A percentile compares a stretch with the other conserved stretches of the same genome.
These are phyloP conservation scores for Helicolenus hilgendorfi DNA, from an alignment of 2,797 vertebrate genomes.

Conservation along the genomic window DNA sequence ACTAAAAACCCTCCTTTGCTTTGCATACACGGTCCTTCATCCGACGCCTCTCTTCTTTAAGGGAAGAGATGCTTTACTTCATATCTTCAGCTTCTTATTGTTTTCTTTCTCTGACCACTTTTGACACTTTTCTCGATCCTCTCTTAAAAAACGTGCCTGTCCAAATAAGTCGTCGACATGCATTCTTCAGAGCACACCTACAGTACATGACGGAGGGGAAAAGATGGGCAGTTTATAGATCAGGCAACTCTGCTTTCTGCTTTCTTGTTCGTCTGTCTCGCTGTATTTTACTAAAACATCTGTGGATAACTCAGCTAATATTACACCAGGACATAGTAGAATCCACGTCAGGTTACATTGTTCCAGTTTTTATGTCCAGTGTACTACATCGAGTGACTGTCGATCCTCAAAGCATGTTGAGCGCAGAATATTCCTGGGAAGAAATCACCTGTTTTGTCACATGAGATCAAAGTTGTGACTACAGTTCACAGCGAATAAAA, in stretches of 20 bases:
- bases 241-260: conserved; percentile 27
- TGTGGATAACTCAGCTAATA: not conserved
- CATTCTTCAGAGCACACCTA: conserved; percentile 3
- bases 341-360: not conserved
- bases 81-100: not conserved
- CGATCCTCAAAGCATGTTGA: conserved; percentile 9
- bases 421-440: conserved; percentile 24
- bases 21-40: conserved; percentile 8
- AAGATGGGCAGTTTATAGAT: conserved; percentile 16
- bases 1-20: conserved; percentile 42
- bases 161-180: conserved; percentile 16
- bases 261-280: conserved; percentile 2
- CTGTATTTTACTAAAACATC: not conserved
- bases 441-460: conserved; percentile 33
- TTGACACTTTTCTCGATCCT: conserved; percentile 26
- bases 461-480: conserved; percentile 29
- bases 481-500: conserved; percentile 60
- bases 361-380: conserved; percentile 71
- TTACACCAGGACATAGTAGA: conserved; percentile 26
- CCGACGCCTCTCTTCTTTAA: not conserved
- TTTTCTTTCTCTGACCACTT: conserved; percentile 13
- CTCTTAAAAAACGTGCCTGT: conserved; percentile 44
- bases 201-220: not conserved
- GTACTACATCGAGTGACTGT: conserved; percentile 1
- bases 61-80: not conserved